A percentile compares a stretch with the other conserved stretches of the same genome.
Evolutionary conservation across 92 coral and sea anemone genomes (phyloP).

Genomic region (Parazoanthus darwini): DNA sequence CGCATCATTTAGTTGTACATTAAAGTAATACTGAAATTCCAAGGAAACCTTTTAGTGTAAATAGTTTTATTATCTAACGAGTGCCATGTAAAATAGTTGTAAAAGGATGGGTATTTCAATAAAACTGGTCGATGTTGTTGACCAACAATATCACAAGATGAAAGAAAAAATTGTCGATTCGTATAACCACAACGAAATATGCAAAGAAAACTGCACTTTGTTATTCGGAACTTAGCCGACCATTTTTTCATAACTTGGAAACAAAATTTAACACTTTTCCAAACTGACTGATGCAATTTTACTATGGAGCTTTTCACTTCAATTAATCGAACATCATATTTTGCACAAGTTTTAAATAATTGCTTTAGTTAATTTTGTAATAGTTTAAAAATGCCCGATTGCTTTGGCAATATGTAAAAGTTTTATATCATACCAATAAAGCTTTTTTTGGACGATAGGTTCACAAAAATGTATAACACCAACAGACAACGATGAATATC

Average conservation of each 20-base stretch:
- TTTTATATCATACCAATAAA: not conserved
- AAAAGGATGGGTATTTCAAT: too few relatives aligned
- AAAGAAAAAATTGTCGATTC: not conserved
- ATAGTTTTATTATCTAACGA: too few relatives aligned
- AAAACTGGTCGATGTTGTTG: not conserved
- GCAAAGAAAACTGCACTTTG: too few relatives aligned
- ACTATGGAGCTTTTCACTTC: slow-evolving; percentile 7
- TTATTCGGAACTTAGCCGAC: not conserved
- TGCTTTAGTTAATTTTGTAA: not conserved
- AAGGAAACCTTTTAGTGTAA: too few relatives aligned
- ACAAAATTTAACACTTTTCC: slow-evolving; percentile 1
- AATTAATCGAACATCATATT: not conserved
- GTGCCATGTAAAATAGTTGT: too few relatives aligned
- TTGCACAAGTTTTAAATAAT: not conserved
- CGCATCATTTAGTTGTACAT: too few relatives aligned
- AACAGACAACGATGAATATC: too few relatives aligned
- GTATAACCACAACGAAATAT: not conserved
- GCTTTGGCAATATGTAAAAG: slow-evolving; percentile 4
- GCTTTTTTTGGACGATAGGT: too few relatives aligned
- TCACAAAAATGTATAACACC: too few relatives aligned
- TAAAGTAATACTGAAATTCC: too few relatives aligned
- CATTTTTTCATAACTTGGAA: slow-evolving; percentile 11
- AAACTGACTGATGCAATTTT: slow-evolving; percentile 19
- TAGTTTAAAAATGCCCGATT: not conserved
- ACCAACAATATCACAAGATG: slow-evolving; percentile 14